A percentile compares a stretch with the other conserved stretches of the same genome.
phyloP scores from a whole-genome alignment of 2,888 invertebrate genomes.

The Pomacea canaliculata region DNA sequence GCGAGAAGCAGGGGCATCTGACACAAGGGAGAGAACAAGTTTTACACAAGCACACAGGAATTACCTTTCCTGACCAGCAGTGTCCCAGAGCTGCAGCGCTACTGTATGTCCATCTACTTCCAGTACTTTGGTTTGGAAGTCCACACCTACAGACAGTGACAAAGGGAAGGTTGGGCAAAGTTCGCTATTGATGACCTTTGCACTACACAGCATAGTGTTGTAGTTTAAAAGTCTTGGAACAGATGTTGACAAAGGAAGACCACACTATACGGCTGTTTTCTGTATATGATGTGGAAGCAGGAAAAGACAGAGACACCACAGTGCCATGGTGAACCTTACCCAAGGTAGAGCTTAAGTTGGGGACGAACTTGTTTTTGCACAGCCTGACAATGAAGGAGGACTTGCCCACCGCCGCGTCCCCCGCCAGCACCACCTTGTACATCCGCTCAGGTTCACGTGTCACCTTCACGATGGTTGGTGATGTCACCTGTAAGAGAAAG shows the following conservation, averaged over 20 bases:
- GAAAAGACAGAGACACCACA: too few species aligned
- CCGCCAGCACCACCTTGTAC: conserved; percentile 76
- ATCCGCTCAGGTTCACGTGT: conserved; percentile 73
- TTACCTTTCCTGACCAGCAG: conserved; percentile 75
- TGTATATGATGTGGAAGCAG: too few species aligned
- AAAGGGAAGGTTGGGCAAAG: background rate
- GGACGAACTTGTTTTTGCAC: conserved; percentile 74
- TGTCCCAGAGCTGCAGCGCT: conserved; percentile 75
- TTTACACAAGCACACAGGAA: background rate
- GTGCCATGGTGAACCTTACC: conserved; percentile 65
- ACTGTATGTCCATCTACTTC: conserved; percentile 75
- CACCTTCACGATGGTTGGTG: conserved; percentile 22
- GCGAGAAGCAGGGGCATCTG: too few species aligned
- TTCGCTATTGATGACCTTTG: background rate
- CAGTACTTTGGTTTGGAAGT: conserved; percentile 69
- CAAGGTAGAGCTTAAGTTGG: conserved; percentile 74
- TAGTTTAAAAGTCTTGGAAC: too few species aligned
- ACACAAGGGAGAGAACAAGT: too few species aligned
- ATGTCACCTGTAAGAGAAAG: conserved; percentile 2
- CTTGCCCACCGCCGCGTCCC: conserved; percentile 77
- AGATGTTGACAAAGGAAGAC: too few species aligned
- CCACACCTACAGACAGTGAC: conserved; percentile 59
- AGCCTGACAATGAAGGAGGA: conserved; percentile 75
- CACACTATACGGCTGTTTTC: too few species aligned
- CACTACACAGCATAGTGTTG: too few species aligned